A percentile compares a stretch with the other conserved stretches of the same genome.
Evolutionary conservation across 2,797 vertebrate genomes (phyloP).

Genomic region (Tauraco hartlaubi): DNA sequence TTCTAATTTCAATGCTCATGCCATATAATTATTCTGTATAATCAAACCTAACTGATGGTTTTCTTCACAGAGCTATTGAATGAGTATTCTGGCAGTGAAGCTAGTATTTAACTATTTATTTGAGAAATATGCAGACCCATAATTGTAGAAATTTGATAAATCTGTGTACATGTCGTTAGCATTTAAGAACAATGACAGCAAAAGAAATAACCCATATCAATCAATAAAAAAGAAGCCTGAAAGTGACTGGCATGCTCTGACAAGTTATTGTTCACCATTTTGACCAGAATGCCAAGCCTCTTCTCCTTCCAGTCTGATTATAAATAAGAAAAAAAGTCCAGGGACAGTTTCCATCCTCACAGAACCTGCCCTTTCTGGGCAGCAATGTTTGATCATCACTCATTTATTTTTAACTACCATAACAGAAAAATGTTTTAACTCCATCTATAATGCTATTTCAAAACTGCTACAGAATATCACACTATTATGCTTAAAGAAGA

Average conservation of each 20-base stretch:
- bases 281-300: not conserved
- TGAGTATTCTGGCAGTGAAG: not conserved
- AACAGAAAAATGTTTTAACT: not conserved
- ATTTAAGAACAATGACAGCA: not conserved
- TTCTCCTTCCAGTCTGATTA: not conserved
- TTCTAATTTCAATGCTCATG: slow-evolving; percentile 59
- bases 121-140: not conserved
- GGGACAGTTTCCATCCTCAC: not conserved
- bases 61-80: not conserved
- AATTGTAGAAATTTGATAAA: slow-evolving; percentile 34
- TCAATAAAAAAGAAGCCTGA: not conserved
- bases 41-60: slow-evolving; percentile 40
- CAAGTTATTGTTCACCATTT: not conserved
- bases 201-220: not conserved
- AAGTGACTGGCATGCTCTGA: not conserved
- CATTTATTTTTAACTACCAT: not conserved
- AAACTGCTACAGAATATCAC: not conserved
- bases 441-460: not conserved
- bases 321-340: not conserved
- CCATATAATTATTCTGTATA: slow-evolving; percentile 58
- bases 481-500: not conserved
- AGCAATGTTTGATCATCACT: not conserved
- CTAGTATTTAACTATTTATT: not conserved
- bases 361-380: not conserved
- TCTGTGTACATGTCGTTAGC: not conserved